phyloP scores from a whole-genome alignment of 2,113 vertebrate genomes.

The Spermophilus dauricus region DNA sequence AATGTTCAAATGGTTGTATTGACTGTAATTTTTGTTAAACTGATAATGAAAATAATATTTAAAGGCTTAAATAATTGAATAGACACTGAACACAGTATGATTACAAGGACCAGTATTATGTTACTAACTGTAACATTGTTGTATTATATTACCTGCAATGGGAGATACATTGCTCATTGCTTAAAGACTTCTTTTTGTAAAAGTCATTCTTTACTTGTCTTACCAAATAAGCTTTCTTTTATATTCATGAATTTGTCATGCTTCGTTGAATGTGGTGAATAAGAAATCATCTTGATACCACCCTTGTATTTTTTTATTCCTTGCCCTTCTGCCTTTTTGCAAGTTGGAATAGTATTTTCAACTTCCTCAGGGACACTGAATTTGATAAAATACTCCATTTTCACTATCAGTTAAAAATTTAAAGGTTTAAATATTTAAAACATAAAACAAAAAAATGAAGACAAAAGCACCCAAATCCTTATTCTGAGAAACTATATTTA shows the following conservation, averaged over 20 bases:
- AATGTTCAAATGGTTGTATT: background rate
- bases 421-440: conserved; percentile 36
- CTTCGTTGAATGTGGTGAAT: background rate
- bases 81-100: background rate
- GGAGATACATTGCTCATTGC: background rate
- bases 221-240: background rate
- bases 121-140: background rate
- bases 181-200: conserved; percentile 32
- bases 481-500: background rate
- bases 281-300: background rate
- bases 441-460: background rate
- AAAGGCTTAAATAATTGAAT: conserved; percentile 13
- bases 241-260: background rate
- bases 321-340: background rate
- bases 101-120: background rate
- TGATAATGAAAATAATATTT: conserved; percentile 34
- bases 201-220: conserved; percentile 33
- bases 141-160: background rate
- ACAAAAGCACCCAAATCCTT: background rate
- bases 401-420: background rate
- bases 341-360: background rate
- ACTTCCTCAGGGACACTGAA: background rate
- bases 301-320: background rate
- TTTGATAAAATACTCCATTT: background rate
- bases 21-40: background rate